These are phyloP conservation scores for Gari tellinella DNA, from an alignment of 2,888 invertebrate species.

Conservation along the genomic window DNA sequence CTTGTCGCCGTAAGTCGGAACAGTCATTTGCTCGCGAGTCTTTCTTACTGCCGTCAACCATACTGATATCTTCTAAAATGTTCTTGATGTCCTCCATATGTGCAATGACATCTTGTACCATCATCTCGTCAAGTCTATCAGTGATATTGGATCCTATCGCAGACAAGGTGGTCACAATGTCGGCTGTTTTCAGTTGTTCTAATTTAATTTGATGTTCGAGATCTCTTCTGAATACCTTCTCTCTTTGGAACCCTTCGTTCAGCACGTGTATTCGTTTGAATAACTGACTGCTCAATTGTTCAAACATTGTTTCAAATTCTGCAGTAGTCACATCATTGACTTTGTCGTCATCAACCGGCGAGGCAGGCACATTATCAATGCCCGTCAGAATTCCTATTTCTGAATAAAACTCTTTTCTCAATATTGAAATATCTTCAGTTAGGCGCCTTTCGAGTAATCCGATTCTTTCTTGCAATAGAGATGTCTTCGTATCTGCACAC, in stretches of 20 bases:
- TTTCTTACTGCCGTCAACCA: not conserved
- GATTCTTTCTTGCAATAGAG: too few species aligned
- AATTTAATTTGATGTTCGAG: not conserved
- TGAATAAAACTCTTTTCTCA: constrained; percentile 20
- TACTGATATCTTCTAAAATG: too few species aligned
- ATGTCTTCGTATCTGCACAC: too few species aligned
- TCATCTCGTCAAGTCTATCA: too few species aligned
- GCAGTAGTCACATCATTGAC: not conserved
- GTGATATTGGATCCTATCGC: too few species aligned
- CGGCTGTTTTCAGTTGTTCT: not conserved
- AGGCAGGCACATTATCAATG: too few species aligned
- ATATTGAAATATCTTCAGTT: constrained; percentile 12
- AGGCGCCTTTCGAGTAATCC: constrained; percentile 14
- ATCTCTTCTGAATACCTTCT: constrained; percentile 2
- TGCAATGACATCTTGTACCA: too few species aligned
- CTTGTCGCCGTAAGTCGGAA: not conserved
- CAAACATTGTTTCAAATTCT: not conserved
- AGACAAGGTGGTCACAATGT: too few species aligned
- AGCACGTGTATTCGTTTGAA: not conserved
- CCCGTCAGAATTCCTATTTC: not conserved
- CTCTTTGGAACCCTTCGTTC: not conserved
- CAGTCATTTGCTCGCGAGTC: not conserved
- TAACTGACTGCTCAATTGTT: not conserved
- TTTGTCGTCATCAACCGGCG: not conserved
- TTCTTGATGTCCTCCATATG: too few species aligned